Evolutionary conservation across 2,888 invertebrate species (phyloP).

Genomic region (Nebria salina): DNA sequence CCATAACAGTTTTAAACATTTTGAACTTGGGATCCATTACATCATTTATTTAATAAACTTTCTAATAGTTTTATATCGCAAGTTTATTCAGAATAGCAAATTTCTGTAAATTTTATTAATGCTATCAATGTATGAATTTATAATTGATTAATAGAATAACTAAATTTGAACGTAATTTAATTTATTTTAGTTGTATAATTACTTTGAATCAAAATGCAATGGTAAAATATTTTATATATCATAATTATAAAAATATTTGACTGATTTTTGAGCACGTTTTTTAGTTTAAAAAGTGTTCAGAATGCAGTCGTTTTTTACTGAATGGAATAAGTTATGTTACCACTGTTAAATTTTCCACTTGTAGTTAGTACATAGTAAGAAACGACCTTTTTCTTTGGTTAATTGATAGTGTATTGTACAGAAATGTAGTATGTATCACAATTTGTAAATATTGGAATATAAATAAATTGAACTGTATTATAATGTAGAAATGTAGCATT

Average conservation of each 20-base stretch:
- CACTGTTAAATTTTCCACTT: background rate
- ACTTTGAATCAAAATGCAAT: background rate
- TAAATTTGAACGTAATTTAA: background rate
- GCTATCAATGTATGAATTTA: background rate
- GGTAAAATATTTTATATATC: background rate
- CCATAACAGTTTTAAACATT: background rate
- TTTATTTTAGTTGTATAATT: background rate
- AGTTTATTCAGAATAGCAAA: background rate
- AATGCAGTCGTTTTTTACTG: too few species aligned
- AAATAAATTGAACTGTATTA: conserved; percentile 33
- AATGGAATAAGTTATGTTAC: background rate
- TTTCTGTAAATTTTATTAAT: background rate
- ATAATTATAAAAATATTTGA: background rate
- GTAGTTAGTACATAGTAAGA: background rate
- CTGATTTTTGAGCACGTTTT: background rate
- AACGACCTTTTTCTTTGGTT: background rate
- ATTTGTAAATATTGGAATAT: conserved; percentile 29
- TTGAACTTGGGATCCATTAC: background rate
- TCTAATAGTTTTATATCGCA: background rate
- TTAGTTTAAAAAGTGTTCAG: too few species aligned
- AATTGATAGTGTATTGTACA: conserved; percentile 26
- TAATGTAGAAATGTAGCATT: conserved; percentile 1
- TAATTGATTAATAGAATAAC: background rate
- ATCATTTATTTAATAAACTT: background rate
- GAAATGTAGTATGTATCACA: conserved; percentile 23